These are phyloP conservation scores for Pantala flavescens DNA, from an alignment of 1,140 invertebrate species.

Conservation along the genomic window DNA sequence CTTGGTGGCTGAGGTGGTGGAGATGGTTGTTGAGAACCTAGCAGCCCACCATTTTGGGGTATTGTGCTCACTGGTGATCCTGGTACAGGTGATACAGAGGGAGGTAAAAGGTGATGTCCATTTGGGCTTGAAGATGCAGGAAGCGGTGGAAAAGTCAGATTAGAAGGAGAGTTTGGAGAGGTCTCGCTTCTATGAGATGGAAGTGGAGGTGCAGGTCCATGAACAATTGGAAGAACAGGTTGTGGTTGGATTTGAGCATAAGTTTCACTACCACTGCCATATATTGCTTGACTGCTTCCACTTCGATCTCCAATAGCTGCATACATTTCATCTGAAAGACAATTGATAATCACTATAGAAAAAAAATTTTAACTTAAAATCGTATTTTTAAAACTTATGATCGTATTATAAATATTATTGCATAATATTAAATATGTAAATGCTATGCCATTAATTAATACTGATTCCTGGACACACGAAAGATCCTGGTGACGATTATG, in stretches of 20 bases:
- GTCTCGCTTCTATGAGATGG: constrained; percentile 13
- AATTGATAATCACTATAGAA: too few species aligned
- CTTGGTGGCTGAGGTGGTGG: constrained; percentile 44
- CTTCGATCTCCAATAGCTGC: constrained; percentile 70
- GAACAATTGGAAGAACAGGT: constrained; percentile 22
- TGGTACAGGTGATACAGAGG: constrained; percentile 19
- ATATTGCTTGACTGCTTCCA: constrained; percentile 46
- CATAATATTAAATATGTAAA: too few species aligned
- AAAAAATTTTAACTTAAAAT: constrained; percentile 11
- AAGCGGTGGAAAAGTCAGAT: constrained; percentile 19
- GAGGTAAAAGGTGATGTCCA: constrained; percentile 31
- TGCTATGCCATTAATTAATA: too few species aligned
- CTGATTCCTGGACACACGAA: too few species aligned
- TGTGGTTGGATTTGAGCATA: constrained; percentile 75
- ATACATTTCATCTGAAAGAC: constrained; percentile 68
- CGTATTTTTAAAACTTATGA: too few species aligned
- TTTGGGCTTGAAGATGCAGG: constrained; percentile 19
- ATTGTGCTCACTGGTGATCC: constrained; percentile 22
- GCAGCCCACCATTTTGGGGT: neutral
- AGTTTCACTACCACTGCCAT: constrained; percentile 73
- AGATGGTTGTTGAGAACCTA: constrained; percentile 25
- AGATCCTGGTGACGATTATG: too few species aligned
- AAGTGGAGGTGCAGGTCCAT: constrained; percentile 30
- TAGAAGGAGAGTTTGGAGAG: constrained; percentile 14
- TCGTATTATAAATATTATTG: too few species aligned